These are phyloP conservation scores for Isaurus tuberculatus DNA, from an alignment of 92 coral and sea anemone species.

Conservation along the genomic window DNA sequence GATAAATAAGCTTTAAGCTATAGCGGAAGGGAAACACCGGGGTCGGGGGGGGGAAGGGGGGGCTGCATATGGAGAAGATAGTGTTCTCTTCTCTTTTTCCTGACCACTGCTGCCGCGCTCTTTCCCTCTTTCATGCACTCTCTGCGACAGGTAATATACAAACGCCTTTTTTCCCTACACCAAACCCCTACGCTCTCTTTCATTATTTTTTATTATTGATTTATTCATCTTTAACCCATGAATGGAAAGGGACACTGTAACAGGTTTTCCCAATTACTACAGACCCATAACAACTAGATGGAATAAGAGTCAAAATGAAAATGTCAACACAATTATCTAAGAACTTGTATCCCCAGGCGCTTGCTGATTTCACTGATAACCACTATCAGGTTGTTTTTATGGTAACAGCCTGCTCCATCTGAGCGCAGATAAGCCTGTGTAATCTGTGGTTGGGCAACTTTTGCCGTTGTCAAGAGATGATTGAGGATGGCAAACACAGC, in stretches of 20 bases:
- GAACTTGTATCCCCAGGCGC: constrained; percentile 47
- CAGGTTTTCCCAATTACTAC: background rate
- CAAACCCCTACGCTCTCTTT: background rate
- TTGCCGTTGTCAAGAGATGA: constrained; percentile 46
- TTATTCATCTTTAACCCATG: background rate
- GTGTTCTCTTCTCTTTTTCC: constrained; percentile 10
- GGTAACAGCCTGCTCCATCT: constrained; percentile 65
- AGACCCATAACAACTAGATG: background rate
- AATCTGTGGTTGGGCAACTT: background rate
- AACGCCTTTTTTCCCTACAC: background rate
- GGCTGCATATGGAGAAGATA: background rate
- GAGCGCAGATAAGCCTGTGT: constrained; percentile 18
- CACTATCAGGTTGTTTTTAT: constrained; percentile 46
- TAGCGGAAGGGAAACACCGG: background rate
- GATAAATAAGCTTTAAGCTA: background rate
- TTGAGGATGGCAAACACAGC: constrained; percentile 49
- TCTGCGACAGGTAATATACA: constrained; percentile 10
- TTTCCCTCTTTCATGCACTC: constrained; percentile 1
- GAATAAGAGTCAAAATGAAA: constrained; percentile 19
- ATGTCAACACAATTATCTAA: constrained; percentile 44
- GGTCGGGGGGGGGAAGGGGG: background rate
- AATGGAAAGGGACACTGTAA: background rate
- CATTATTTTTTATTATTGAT: background rate
- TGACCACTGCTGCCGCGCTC: background rate
- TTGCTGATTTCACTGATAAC: constrained; percentile 30